Evolutionary conservation across 2,113 vertebrate species (phyloP), one percentile per base, ranked within the genome.

Genomic region (Nothoprocta pentlandii): DNA sequence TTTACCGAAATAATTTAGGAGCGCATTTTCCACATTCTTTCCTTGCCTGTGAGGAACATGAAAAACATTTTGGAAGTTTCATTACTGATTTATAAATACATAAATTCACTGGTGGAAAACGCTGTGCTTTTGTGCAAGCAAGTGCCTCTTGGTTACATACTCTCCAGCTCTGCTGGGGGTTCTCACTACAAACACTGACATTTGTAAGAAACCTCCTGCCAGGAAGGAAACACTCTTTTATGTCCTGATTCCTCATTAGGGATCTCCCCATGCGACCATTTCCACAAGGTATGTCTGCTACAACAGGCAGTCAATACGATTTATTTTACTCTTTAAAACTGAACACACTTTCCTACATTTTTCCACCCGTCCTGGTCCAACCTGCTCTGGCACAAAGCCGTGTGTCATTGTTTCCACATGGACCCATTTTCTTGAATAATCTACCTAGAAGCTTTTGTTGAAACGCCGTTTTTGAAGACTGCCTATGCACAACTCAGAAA

Each of bases 271-370:
- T 0, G 0, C 64, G 88, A 34, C 68, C 42, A 30, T 42, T 86
- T 51, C 83, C 83, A 96, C 80, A 47, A 96, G 86, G 77, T 88
- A 56, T 3, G 0, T 47, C 83, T 95, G 51, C 76, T 84, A 36
- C 64, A 92, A 80, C 42, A 69, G 76, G 80, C 67, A 42, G 71
- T 63, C 49, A 46, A 58, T 32, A 80, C 36, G 16, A 54, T 53
- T 68, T 61, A 1, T 90, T 87, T 85, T 67, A 62, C 71, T 19
- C 34, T 67, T 92, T 77, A 82, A 92, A 49, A 85, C 75, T 26
- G 86, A 87, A 86, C 54, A 77, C 92, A 92, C 36, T 89, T 91
- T 85, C 78, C 81, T 89, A 80, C 12, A 5, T 82, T 89, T 92
- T 91, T 89, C 92, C 77, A 92, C 59, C 26, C 53, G 79, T 89